Percentiles rank a stretch among this genome's conserved stretches.
Evolutionary conservation across 2,797 vertebrate species (phyloP).

Genomic region (Pipistrellus pipistrellus): DNA sequence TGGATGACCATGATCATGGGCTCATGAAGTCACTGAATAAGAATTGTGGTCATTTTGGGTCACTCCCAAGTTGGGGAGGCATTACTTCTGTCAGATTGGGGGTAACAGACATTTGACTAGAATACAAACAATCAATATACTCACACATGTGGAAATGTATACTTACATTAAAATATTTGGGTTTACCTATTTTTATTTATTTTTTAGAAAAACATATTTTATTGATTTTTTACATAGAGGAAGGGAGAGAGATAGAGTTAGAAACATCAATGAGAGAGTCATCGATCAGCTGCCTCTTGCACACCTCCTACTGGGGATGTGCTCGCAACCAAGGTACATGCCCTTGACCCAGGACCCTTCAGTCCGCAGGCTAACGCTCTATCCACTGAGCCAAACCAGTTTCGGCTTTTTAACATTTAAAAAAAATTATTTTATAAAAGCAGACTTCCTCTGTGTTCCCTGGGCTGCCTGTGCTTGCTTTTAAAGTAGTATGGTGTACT

Average conservation of each 20-base stretch:
- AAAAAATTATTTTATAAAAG: background rate
- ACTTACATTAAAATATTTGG: background rate
- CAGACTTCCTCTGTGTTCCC: background rate
- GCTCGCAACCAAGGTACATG: too few species aligned
- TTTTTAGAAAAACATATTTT: background rate
- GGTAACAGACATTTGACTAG: background rate
- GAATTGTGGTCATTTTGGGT: background rate
- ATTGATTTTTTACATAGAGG: too few species aligned
- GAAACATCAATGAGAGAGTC: too few species aligned
- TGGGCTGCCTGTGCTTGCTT: fast-evolving
- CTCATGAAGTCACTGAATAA: background rate
- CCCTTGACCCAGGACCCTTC: too few species aligned
- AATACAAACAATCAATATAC: background rate
- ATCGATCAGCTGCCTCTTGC: too few species aligned
- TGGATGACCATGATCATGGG: background rate
- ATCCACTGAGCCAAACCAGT: too few species aligned
- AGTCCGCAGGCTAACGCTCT: too few species aligned
- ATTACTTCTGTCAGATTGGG: background rate
- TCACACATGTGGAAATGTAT: background rate
- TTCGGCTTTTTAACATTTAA: background rate
- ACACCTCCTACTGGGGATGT: too few species aligned
- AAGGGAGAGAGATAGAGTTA: too few species aligned
- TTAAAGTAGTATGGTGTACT: background rate
- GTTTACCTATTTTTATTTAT: background rate
- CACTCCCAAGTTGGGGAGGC: background rate